Conservation (phyloP, 2,888 invertebrate species). For the Odontomyia ornata region DNA sequence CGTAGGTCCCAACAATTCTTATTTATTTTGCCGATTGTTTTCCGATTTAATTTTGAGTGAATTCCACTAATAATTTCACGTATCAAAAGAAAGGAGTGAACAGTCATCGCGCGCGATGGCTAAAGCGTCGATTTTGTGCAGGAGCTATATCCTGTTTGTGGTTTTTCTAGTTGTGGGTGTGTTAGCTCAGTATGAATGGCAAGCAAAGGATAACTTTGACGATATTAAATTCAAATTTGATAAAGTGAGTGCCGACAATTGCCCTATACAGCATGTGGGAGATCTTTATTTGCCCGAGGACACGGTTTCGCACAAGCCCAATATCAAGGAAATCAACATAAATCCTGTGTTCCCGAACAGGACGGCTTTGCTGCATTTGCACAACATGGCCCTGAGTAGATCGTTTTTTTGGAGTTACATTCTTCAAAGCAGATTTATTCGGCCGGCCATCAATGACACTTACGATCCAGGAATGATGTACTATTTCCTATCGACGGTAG, state of each 20-base stretch:
- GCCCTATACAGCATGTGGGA: conserved; percentile 84
- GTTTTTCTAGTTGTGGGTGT: conserved; percentile 67
- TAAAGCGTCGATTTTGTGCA: conserved; percentile 52
- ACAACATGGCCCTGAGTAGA: conserved; percentile 95
- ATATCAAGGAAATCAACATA: conserved; percentile 92
- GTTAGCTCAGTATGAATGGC: conserved; percentile 91
- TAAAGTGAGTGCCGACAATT: conserved; percentile 86
- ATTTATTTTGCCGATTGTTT: neutral
- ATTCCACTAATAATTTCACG: neutral
- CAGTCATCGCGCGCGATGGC: conserved; percentile 18
- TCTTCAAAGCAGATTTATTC: conserved; percentile 86
- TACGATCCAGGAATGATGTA: conserved; percentile 99
- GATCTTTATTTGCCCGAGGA: conserved; percentile 86
- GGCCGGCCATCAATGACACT: conserved; percentile 89
- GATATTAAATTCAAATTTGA: conserved; percentile 85
- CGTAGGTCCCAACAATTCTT: conserved; percentile 15
- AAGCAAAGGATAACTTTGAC: conserved; percentile 88
- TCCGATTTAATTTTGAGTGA: neutral
- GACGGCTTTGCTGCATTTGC: conserved; percentile 89
- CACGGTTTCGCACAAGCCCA: conserved; percentile 89
- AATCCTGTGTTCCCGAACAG: conserved; percentile 95
- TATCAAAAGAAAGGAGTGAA: neutral
- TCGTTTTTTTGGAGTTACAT: conserved; percentile 97
- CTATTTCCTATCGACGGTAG: conserved; percentile 92
- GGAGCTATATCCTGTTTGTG: conserved; percentile 60